Percentiles rank a stretch among this genome's conserved stretches.
phyloP scores from a whole-genome alignment of 2,113 vertebrate species.

The Madoqua kirkii region DNA sequence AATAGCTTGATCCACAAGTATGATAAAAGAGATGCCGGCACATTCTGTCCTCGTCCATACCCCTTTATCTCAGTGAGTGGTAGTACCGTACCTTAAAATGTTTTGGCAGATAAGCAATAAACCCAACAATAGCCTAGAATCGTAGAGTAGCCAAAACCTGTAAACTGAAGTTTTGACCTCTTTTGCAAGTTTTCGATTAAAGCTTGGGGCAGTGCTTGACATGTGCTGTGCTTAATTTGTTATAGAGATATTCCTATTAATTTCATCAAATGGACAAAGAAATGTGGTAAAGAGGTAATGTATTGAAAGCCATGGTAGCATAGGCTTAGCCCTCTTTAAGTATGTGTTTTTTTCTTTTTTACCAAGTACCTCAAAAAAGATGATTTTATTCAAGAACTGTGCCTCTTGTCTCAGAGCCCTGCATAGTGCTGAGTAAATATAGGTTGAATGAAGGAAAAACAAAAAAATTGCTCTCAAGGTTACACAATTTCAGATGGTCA shows the following conservation, averaged over 20 bases:
- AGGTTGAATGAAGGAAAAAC: neutral
- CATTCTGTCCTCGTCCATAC: neutral
- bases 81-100: neutral
- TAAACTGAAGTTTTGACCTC: neutral
- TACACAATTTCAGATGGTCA: neutral
- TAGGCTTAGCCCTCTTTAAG: neutral
- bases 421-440: neutral
- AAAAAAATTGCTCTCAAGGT: neutral
- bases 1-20: neutral
- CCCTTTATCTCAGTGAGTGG: neutral
- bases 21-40: neutral
- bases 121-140: neutral
- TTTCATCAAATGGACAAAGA: neutral
- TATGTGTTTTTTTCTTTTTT: neutral
- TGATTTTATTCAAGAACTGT: neutral
- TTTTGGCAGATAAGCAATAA: neutral
- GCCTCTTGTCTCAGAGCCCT: neutral
- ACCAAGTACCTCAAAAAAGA: neutral
- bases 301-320: neutral
- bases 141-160: neutral
- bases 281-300: neutral
- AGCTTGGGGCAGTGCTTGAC: neutral
- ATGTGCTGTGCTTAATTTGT: neutral
- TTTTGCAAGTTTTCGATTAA: neutral
- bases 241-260: neutral